Conservation (phyloP, 2,888 invertebrate genomes). For the Eledona agricola region DNA sequence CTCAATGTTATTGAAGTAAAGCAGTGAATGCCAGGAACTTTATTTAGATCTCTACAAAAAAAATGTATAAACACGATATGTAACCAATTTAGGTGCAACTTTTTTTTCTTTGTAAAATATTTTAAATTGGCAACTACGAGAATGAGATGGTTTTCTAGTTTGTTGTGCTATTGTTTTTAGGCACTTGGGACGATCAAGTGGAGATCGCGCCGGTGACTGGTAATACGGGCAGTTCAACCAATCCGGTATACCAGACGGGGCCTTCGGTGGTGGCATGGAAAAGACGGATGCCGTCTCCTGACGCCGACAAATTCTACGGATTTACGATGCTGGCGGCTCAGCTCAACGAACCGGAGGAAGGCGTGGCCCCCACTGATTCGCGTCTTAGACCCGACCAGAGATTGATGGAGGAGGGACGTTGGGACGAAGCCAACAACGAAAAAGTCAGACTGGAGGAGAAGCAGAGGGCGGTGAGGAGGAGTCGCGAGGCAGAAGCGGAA, state of each 20-base stretch:
- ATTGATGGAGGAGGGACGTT: slow-evolving; percentile 93
- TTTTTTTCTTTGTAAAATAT: too few relatives aligned
- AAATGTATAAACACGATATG: too few relatives aligned
- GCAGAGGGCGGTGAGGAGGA: slow-evolving; percentile 82
- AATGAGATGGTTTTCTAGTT: background rate
- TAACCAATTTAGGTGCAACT: too few relatives aligned
- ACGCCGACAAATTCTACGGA: slow-evolving; percentile 84
- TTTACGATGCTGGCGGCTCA: slow-evolving; percentile 96
- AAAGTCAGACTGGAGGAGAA: slow-evolving; percentile 93
- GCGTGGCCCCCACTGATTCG: slow-evolving; percentile 93
- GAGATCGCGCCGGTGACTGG: slow-evolving; percentile 89
- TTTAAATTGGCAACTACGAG: too few relatives aligned
- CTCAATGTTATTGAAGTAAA: too few relatives aligned
- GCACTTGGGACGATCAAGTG: slow-evolving; percentile 96
- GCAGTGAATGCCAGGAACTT: too few relatives aligned
- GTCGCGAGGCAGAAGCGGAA: slow-evolving; percentile 83
- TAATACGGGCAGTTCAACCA: slow-evolving; percentile 72
- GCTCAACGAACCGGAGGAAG: slow-evolving; percentile 92
- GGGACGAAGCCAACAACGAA: slow-evolving; percentile 91
- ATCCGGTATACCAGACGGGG: slow-evolving; percentile 93
- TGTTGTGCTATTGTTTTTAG: slow-evolving; percentile 56
- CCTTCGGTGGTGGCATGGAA: slow-evolving; percentile 88
- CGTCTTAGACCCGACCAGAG: slow-evolving; percentile 91
- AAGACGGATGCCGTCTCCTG: slow-evolving; percentile 75
- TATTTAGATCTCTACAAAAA: too few relatives aligned